Percentiles rank a stretch among this genome's conserved stretches.
Conservation (phyloP, 2,113 vertebrate genomes). For the Bagarius yarrelli region DNA sequence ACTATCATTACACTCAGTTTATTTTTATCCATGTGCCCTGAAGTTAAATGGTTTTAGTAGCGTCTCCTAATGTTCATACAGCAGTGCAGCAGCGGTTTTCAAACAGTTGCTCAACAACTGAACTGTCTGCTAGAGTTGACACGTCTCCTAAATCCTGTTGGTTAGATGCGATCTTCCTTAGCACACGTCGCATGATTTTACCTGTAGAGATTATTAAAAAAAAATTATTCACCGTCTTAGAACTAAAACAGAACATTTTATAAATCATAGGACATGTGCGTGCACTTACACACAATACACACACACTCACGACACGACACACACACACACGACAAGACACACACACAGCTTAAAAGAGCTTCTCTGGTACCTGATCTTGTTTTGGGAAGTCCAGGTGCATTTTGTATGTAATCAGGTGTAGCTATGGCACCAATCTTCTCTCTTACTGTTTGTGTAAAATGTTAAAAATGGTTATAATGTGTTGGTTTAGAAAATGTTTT, state of each 20-base stretch:
- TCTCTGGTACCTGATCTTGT: constrained; percentile 86
- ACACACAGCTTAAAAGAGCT: neutral
- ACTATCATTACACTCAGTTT: neutral
- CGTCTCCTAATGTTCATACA: constrained; percentile 63
- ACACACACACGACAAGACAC: neutral
- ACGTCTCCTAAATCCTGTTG: constrained; percentile 87
- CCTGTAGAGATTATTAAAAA: constrained; percentile 64
- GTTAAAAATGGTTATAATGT: neutral
- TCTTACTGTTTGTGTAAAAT: constrained; percentile 75
- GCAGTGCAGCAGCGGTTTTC: constrained; percentile 76
- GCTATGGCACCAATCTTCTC: constrained; percentile 96
- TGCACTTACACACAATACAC: neutral
- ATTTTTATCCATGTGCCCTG: neutral
- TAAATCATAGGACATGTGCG: neutral
- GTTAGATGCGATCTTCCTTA: constrained; percentile 88
- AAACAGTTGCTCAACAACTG: constrained; percentile 86
- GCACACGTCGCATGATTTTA: constrained; percentile 92
- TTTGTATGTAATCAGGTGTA: constrained; percentile 94
- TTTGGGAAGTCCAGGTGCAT: constrained; percentile 92
- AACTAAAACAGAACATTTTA: neutral
- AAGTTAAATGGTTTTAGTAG: neutral
- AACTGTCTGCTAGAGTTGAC: constrained; percentile 87
- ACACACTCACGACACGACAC: neutral
- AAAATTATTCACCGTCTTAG: neutral
- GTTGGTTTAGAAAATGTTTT: neutral